Evolutionary conservation across 2,797 vertebrate genomes (phyloP), one percentile per base, ranked within the genome.

Genomic region (Spea hammondii): DNA sequence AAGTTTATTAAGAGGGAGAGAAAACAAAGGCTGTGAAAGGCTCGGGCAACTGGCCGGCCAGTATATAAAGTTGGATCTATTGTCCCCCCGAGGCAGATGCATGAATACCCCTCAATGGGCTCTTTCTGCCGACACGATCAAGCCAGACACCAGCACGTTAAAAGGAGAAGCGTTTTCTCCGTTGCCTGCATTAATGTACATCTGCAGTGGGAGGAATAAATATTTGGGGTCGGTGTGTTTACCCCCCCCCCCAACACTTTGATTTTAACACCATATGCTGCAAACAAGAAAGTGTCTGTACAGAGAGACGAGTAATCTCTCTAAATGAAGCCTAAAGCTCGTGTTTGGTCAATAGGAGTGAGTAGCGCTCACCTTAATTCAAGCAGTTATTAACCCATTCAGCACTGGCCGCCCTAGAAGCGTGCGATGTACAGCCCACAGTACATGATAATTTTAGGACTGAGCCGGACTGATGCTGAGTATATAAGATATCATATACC

Each of bases 51-150:
- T 91, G 88, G 92, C 91, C 93, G 93, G 95, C 94, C 94, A 95
- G 92, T 96, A 92, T 94, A 95, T 95, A 95, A 94, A 96, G 93
- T 93, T 92, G 93, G 85, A 84, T 86, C 93, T 91, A 95, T 98
- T 98, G 96, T 96, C 88, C 91, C 90, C 89, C 83, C 79, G 88
- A 93, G 93, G 93, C 94, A 90, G 93, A 95, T 92, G 96, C 95
- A 91, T 97, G 95, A 97, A 95, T 97, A 94, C 93, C 90, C 93
- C 93, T 96, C 92, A 98, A 98, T 95, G 93, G 95, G 91, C 88
- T 93, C 93, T 93, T 95, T 92, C 94, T 93, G 95, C 91, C 96
- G 96, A 98, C 96, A 95, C 95, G 93, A 95, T 95, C 93, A 92
- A 93, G 94, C 93, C 89, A 95, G 95, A 97, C 95, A 96, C 96